phyloP scores from a whole-genome alignment of 1,140 invertebrate species.

The Spodoptera frugiperda region DNA sequence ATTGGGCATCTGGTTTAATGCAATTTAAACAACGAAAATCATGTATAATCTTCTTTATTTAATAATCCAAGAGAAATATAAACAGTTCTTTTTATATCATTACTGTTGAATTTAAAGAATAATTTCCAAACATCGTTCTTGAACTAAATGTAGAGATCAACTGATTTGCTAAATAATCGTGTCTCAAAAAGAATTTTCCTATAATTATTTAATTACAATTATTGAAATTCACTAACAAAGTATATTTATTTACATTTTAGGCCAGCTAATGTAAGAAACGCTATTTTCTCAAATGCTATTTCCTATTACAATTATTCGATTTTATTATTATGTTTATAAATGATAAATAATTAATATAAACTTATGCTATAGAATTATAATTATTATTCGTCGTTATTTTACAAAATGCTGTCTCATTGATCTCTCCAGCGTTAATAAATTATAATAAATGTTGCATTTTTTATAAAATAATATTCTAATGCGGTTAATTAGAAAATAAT shows the following conservation, averaged over 20 bases:
- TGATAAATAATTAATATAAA: constrained; percentile 11
- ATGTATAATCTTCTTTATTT: constrained; percentile 60
- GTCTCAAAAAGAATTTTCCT: background rate
- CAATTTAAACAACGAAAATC: constrained; percentile 13
- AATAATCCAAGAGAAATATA: constrained; percentile 64
- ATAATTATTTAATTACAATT: constrained; percentile 37
- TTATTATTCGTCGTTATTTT: background rate
- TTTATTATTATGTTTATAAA: constrained; percentile 24
- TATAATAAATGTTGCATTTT: no score
- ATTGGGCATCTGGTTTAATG: no score
- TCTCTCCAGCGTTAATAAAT: background rate
- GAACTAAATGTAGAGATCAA: background rate
- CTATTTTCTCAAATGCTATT: constrained; percentile 48
- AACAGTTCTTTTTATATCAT: constrained; percentile 53
- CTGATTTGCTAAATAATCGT: constrained; percentile 10
- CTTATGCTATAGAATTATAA: background rate
- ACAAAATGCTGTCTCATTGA: background rate
- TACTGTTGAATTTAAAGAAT: constrained; percentile 24
- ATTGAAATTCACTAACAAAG: constrained; percentile 44
- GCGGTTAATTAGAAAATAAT: no score
- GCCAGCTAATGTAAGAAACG: constrained; percentile 51
- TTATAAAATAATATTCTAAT: no score
- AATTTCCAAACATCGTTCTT: background rate
- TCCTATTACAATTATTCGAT: constrained; percentile 30
- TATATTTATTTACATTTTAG: constrained; percentile 50